Evolutionary conservation across 2,113 vertebrate genomes (phyloP), one percentile per base, ranked within the genome.

Genomic region (Desmodus rotundus): DNA sequence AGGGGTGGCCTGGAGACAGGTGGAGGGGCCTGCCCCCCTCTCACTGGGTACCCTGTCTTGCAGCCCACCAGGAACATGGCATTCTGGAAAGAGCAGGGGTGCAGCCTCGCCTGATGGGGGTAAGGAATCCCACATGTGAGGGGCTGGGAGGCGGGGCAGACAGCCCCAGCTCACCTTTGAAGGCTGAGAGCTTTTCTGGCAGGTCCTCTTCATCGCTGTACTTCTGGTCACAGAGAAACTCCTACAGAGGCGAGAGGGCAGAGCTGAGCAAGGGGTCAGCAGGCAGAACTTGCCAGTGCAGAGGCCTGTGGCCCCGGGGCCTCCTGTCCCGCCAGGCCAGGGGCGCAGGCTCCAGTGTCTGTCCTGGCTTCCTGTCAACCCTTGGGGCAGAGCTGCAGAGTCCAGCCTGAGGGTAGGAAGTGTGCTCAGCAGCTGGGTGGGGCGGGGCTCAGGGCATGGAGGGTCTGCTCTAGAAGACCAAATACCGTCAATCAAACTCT

Each of bases 161-260:
- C 52, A 54, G 80, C 63, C 83, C 65, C 68, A n/a, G 81, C 99
- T 99, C 98, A 99, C 99, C 99, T 99, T 99, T 99, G 94, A 99
- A 99, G 82, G 98, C 98, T 5, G 99, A 98, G 72, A 99, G 92
- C 96, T 99, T 99, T 50, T 99, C 99, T 0, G 98, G 98, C 96
- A 99, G 98, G 97, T 99, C 99, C 68, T 99, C 99, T 96, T 99
- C 99, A 98, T 99, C 99, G 1, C 98, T 98, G 98, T 99, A 99
- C 97, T 99, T 99, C 94, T 99, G 99, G 98, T 99, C 99, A 96
- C 99, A 99, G 97, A 99, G 98, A 93, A 99, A 99, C 96, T 99
- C 99, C 99, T 99, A 56, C 17, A 85, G 85, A 3, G 88, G 50
- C 1, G 3, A 96, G 58, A 95, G 86, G 50, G 38, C 56, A 87